Conservation (phyloP, 1,140 invertebrate species). For the Cylas formicarius region DNA sequence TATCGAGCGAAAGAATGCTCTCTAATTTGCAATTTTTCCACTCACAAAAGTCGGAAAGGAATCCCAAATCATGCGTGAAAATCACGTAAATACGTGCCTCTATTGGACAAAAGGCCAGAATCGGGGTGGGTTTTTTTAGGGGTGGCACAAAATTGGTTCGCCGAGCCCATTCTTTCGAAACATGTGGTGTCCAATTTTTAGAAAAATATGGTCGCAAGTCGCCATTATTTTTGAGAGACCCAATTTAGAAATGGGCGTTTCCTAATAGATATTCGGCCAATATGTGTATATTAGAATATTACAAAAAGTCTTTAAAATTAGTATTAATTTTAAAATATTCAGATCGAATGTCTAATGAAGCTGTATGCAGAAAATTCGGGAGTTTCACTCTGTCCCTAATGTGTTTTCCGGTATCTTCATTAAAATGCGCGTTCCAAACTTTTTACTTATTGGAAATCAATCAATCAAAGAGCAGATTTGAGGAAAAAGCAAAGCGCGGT, state of each 20-base stretch:
- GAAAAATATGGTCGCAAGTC: conserved; percentile 9
- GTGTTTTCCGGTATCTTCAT: too few species aligned
- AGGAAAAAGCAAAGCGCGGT: conserved; percentile 26
- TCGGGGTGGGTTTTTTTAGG: conserved; percentile 21
- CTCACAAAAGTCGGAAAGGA: conserved; percentile 18
- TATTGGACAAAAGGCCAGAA: conserved; percentile 21
- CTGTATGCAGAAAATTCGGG: too few species aligned
- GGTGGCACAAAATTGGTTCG: conserved; percentile 9
- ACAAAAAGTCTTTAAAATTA: too few species aligned
- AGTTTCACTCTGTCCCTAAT: too few species aligned
- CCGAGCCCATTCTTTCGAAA: conserved; percentile 13
- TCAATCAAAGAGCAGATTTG: conserved; percentile 33
- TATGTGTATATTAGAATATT: too few species aligned
- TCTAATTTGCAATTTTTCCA: conserved; percentile 24
- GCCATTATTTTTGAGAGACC: too few species aligned
- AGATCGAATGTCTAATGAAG: too few species aligned
- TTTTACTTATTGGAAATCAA: conserved; percentile 31
- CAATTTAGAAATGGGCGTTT: too few species aligned
- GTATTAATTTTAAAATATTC: too few species aligned
- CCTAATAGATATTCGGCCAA: too few species aligned
- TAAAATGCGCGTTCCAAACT: too few species aligned
- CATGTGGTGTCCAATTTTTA: conserved; percentile 16
- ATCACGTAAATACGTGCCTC: conserved; percentile 21
- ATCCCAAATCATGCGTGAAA: conserved; percentile 22
- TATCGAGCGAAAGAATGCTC: conserved; percentile 15